Conservation (phyloP, 2,113 vertebrate species). For the Brachypteracias leptosomus region DNA sequence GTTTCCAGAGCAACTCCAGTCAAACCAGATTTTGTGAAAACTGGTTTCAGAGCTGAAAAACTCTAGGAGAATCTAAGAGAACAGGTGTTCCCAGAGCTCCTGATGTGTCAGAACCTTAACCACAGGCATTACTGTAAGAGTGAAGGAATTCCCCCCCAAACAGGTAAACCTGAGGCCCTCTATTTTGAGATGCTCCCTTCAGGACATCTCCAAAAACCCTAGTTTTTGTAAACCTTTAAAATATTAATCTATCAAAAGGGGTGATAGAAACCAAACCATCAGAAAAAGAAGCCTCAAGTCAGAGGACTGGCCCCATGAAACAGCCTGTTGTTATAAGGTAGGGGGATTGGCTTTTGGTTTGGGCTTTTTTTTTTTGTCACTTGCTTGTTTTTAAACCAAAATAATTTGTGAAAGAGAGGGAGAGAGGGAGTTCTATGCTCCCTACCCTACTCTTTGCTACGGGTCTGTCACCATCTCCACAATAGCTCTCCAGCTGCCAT, state of each 20-base stretch:
- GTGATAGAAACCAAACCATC: background rate
- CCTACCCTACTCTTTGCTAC: background rate
- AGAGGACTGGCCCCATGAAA: background rate
- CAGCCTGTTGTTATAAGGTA: background rate
- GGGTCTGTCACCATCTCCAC: background rate
- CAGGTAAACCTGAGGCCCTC: background rate
- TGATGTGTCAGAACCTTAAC: background rate
- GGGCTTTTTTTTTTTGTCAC: background rate
- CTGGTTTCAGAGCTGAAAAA: background rate
- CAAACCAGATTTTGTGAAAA: background rate
- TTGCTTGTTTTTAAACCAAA: background rate
- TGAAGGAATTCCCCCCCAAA: background rate
- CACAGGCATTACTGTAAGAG: background rate
- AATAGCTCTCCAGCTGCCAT: background rate
- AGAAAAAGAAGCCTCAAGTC: background rate
- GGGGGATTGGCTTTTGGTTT: rapidly evolving
- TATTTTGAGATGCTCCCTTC: background rate
- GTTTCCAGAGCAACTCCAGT: background rate
- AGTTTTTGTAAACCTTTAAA: background rate
- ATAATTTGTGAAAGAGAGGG: background rate
- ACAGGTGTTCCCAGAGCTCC: background rate
- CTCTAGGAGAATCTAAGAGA: background rate
- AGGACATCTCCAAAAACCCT: background rate
- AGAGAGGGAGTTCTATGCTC: background rate
- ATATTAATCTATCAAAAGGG: background rate